Conservation (phyloP, 2,888 invertebrate genomes). For the Peribatodes rhomboidaria region DNA sequence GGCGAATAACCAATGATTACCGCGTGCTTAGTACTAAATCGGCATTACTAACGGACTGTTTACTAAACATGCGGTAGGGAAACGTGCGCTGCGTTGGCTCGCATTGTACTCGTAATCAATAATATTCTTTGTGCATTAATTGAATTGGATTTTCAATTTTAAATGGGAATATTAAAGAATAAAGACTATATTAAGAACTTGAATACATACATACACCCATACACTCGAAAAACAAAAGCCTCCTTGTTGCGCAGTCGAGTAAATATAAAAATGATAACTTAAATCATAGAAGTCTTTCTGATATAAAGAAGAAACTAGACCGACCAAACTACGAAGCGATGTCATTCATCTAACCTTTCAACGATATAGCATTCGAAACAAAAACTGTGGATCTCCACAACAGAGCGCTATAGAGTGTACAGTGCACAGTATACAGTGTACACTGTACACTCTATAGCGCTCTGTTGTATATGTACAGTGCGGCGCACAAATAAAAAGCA, state of each 20-base stretch:
- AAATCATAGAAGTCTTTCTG: too few relatives aligned
- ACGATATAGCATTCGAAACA: slow-evolving; percentile 4
- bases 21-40: slow-evolving; percentile 20
- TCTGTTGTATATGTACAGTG: too few relatives aligned
- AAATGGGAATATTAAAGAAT: too few relatives aligned
- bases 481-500: slow-evolving; percentile 20
- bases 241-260: too few relatives aligned
- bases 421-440: too few relatives aligned
- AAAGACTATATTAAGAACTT: too few relatives aligned
- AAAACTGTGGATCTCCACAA: slow-evolving; percentile 16
- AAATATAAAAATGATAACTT: too few relatives aligned
- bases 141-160: too few relatives aligned
- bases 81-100: background rate
- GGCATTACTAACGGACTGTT: slow-evolving; percentile 23
- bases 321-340: background rate
- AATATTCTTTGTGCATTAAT: background rate
- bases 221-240: too few relatives aligned
- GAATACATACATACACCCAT: too few relatives aligned
- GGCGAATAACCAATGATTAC: slow-evolving; percentile 33
- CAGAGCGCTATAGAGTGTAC: too few relatives aligned
- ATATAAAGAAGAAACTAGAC: background rate
- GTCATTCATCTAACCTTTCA: slow-evolving; percentile 10
- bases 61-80: slow-evolving; percentile 17
- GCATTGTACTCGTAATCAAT: background rate
- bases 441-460: too few relatives aligned